Base-by-base conservation (phyloP, 2,888 invertebrate species). In the Drosophila antonietae region DNA sequence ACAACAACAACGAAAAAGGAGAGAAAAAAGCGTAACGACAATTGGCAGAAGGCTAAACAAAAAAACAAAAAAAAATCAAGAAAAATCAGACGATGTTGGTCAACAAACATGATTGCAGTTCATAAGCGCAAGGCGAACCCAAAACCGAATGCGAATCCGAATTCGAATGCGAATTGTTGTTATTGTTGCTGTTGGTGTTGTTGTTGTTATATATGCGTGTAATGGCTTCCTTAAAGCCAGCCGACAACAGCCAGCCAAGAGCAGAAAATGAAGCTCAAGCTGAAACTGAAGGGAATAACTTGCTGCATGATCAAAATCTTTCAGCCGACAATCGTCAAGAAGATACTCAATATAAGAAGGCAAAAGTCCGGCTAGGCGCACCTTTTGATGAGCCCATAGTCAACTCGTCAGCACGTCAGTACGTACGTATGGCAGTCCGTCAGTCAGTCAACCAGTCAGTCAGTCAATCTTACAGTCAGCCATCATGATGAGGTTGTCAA, bases 221-320 rank as follows among this genome's bases (percentile, higher is more conserved):
- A 89, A 88, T 89, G 88, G 88, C 90, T 88, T 89, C 90, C 90
- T 88, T 83, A 83, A 80, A 80, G 69, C 74, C 80, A 70, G 64
- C 69, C 72, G 73, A 74, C 75, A 72, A 67, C 52, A 71, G 10
- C 2, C 52, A 37, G 18, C 12, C n/a, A 53, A 39, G 39, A 44
- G 49, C 65, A 52, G 55, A 62, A 61, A 39, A 76, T 49, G 49
- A 63, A 57, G 46, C 14, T 33, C 14, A 31, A 56, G 20, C 43
- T 33, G 18, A 31, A 56, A 15, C 43, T 43, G 44, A 61, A 58
- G 55, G 43, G 63, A 60, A 62, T 33, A 64, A 66, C 77, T 75
- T 63, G 75, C 58, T 33, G 73, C 68, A 85, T 83, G 84, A 84
- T 84, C 88, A 84, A 84, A 84, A 84, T 84, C 86, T 85, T 70